Conservation (phyloP, 1,140 invertebrate genomes). For the Sarcophaga peregrina region DNA sequence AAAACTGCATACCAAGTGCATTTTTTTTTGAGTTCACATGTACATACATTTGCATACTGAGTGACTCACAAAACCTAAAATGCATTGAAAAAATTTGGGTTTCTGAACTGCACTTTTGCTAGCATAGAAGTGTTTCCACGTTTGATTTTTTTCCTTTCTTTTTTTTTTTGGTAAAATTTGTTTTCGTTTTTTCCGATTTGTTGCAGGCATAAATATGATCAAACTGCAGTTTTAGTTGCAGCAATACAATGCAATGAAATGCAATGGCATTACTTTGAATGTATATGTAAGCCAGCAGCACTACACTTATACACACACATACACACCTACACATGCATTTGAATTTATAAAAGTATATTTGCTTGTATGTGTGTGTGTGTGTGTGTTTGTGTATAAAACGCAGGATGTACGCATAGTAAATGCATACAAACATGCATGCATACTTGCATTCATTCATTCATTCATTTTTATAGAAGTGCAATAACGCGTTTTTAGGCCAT, state of each 20-base stretch:
- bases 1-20: too few relatives aligned
- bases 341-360: too few relatives aligned
- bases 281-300: not conserved
- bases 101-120: not conserved
- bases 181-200: too few relatives aligned
- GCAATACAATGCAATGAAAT: not conserved
- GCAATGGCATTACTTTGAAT: not conserved
- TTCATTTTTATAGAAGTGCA: not conserved
- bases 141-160: not conserved
- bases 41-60: too few relatives aligned
- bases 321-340: not conserved
- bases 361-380: not conserved
- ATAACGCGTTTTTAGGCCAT: constrained; percentile 26
- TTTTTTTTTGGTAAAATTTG: not conserved
- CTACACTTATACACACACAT: too few relatives aligned
- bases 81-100: not conserved
- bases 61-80: too few relatives aligned
- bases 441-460: too few relatives aligned
- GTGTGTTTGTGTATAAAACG: not conserved
- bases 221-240: constrained; percentile 24
- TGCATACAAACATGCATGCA: too few relatives aligned
- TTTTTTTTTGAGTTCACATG: too few relatives aligned
- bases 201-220: not conserved
- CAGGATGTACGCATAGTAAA: not conserved
- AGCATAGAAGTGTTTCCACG: not conserved